Evolutionary conservation across 2,797 vertebrate genomes (phyloP), one percentile per base, ranked within the genome.

Genomic region (Mormyrops attenuatus): DNA sequence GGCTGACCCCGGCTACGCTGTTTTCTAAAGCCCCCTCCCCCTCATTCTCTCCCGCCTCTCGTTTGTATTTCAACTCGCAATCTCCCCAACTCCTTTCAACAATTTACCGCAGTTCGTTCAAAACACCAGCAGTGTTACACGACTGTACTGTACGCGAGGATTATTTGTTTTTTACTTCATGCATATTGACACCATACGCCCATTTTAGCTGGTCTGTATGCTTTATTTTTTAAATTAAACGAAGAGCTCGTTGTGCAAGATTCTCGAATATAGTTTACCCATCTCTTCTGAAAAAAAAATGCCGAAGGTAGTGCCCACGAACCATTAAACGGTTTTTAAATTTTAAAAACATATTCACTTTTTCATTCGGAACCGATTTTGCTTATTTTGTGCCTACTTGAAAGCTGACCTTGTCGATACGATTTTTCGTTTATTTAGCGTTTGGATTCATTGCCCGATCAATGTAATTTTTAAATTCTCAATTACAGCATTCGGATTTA

Each of bases 1-100:
- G 92, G 91, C 94, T 95, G 94, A 95, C 96, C 95, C 94, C 95
- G 93, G 94, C 93, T 93, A 66, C 88, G 89, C 91, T 88, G 90
- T 88, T 90, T 89, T 55, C 88, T 89, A 82, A 85, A 90, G 90
- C 88, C 41, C 88, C 86, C 88, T 84, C 47, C 49, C 77, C 69
- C 80, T 55, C n/a, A 41, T 86, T 89, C 89, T 73, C 92, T 90
- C 87, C 49, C 89, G 89, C 66, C 41, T 87, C 88, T 30, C 89
- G 87, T 91, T 92, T 92, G 90, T 91, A 92, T 92, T 93, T 89
- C 89, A 91, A 90, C 91, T 77, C 91, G 91, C 93, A 93, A 94
- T 90, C 91, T 92, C 34, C 90, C 91, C 90, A 90, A 91, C 90
- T 92, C 89, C 91, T 92, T 91, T 92, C 91, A 93, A 91, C 92